Evolutionary conservation across 1,140 invertebrate genomes (phyloP).

Genomic region (Caenorhabditis latens): DNA sequence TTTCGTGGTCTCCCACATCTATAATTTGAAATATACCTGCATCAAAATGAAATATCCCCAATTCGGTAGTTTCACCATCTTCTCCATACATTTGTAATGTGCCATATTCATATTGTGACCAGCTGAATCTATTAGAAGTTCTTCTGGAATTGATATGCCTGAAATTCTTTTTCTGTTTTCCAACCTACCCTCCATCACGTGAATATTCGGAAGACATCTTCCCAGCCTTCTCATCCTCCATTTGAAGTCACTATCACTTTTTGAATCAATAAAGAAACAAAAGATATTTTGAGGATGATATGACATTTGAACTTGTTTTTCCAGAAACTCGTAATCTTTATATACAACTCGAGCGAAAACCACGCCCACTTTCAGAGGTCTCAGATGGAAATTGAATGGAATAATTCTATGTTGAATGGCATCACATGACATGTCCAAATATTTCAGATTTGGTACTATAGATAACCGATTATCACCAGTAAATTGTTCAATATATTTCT

Average conservation of each 20-base stretch:
- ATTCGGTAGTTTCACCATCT: not conserved
- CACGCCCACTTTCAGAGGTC: constrained; percentile 22
- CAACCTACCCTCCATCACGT: not conserved
- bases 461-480: not conserved
- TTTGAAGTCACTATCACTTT: constrained; percentile 16
- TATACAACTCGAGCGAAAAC: constrained; percentile 51
- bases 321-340: constrained; percentile 50
- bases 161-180: not conserved
- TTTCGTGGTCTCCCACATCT: too few species aligned
- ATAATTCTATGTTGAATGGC: constrained; percentile 32
- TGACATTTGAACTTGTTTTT: constrained; percentile 34
- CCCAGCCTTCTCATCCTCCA: constrained; percentile 22
- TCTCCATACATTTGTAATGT: constrained; percentile 49
- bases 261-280: constrained; percentile 43
- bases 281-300: constrained; percentile 48
- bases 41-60: constrained; percentile 15
- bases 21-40: not conserved
- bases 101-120: constrained; percentile 50
- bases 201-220: constrained; percentile 42
- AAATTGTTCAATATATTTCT: constrained; percentile 3
- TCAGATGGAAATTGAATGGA: constrained; percentile 15
- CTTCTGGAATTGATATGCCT: not conserved
- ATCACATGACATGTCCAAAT: constrained; percentile 22
- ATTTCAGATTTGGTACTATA: not conserved
- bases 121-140: constrained; percentile 37